phyloP scores from a whole-genome alignment of 2,888 invertebrate species.

The Xylophagus ater region DNA sequence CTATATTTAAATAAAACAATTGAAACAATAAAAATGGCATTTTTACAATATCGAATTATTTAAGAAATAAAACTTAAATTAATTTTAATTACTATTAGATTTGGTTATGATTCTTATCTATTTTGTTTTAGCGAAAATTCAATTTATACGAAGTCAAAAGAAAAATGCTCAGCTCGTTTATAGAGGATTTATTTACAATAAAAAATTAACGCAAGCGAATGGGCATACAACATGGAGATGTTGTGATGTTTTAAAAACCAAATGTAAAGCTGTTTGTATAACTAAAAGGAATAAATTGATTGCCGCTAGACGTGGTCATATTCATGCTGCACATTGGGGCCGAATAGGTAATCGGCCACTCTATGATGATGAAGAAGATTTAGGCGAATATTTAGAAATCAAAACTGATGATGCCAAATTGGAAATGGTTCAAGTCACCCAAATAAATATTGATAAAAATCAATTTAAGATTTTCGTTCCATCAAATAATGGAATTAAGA shows the following conservation, averaged over 20 bases:
- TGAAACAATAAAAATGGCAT: too few relatives aligned
- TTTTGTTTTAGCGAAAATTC: conserved; percentile 25
- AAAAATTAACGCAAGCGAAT: conserved; percentile 39
- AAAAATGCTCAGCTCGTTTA: conserved; percentile 40
- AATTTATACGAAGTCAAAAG: conserved; percentile 40
- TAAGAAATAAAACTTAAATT: too few relatives aligned
- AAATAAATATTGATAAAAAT: conserved; percentile 30
- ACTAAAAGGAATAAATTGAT: conserved; percentile 33
- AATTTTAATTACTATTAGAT: too few relatives aligned
- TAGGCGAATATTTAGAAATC: conserved; percentile 36
- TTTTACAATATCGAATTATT: too few relatives aligned
- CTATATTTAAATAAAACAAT: too few relatives aligned
- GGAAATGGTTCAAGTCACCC: conserved; percentile 24
- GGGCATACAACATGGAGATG: conserved; percentile 41
- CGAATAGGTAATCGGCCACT: conserved; percentile 35
- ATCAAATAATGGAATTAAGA: too few relatives aligned
- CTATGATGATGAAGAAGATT: conserved; percentile 34
- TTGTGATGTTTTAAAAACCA: conserved; percentile 35
- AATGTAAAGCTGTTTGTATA: conserved; percentile 38
- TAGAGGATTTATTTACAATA: conserved; percentile 38
- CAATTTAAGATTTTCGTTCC: conserved; percentile 34
- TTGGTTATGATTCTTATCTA: conserved; percentile 11
- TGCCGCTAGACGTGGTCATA: conserved; percentile 32
- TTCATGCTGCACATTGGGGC: conserved; percentile 29
- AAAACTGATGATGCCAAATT: conserved; percentile 32